Base-by-base conservation (phyloP, 2,113 vertebrate species). In the Clarias magur region DNA sequence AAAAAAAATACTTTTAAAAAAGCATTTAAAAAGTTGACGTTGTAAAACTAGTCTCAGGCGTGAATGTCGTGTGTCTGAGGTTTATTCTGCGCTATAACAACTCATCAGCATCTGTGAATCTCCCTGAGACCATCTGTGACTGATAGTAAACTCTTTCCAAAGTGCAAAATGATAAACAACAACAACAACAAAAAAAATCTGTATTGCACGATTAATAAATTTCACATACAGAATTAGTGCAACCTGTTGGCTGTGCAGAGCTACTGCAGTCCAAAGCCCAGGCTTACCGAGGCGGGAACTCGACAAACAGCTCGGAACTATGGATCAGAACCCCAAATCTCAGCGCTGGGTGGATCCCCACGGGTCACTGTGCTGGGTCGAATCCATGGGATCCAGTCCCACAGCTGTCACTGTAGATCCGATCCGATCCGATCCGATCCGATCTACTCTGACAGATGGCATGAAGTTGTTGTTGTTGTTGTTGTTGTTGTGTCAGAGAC, bases 161-260 rank as follows among this genome's bases (percentile, higher is more conserved):
- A 13, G 34, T n/a, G 4, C 12, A 53, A 1, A 75, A 48, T 76
- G 12, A n/a, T 10, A 12, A 57, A 80, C 23, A 13, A 60, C 60
- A n/a, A n/a, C n/a, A n/a, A n/a, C n/a, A n/a, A n/a, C n/a, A n/a
- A n/a, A n/a, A n/a, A n/a, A n/a, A n/a, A 60, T 12, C 2, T 21
- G 8, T 16, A 17, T 30, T 27, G 23, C 23, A 12, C 17, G 42
- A 19, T 21, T 7, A 56, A 54, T 57, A 17, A 80, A 73, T 3
- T 0, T 38, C 34, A 3, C 0, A 54, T 4, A 30, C n/a, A 80
- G 54, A 80, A 59, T 80, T 90, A 93, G 92, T 92, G 93, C 93
- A 93, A 94, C 94, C 94, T 96, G 93, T 95, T 94, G 94, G 93
- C 75, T 85, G 62, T 38, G 9, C 54, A 30, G 4, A 25, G 92